Evolutionary conservation across 37 sponge, comb jelly and placozoan genomes (phyloP).

Genomic region (Chondrilla cf. caribensis): DNA sequence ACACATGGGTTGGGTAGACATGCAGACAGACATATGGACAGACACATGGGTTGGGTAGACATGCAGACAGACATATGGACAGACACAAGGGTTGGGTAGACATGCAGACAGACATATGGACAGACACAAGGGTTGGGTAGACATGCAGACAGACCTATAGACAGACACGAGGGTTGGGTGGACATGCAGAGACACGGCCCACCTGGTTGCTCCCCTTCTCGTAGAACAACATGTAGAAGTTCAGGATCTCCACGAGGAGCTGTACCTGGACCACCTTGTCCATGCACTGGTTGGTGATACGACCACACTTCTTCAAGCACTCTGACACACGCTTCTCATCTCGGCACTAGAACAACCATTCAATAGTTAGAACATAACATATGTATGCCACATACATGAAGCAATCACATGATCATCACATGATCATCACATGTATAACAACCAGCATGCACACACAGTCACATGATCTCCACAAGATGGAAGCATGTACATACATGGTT

Average conservation of each 20-base stretch:
- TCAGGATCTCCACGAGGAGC: conserved; percentile 91
- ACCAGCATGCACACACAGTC: no score
- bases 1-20: no score
- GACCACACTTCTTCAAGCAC: conserved; percentile 91
- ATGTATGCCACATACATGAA: neutral
- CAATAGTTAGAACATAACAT: neutral
- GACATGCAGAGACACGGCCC: no score
- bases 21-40: no score
- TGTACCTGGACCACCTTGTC: conserved; percentile 87
- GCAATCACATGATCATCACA: neutral
- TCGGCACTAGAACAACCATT: conserved; percentile 40
- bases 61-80: no score
- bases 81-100: no score
- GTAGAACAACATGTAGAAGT: conserved; percentile 81
- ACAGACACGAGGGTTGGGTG: no score
- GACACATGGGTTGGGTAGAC: no score
- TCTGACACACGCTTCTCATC: conserved; percentile 90
- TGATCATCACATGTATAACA: conserved; percentile 11
- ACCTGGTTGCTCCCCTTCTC: conserved; percentile 90
- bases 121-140: no score
- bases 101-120: no score
- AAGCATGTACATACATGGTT: neutral
- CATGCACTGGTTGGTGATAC: conserved; percentile 98
- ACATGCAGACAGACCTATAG: no score
- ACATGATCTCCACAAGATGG: neutral